Evolutionary conservation across 1,140 invertebrate genomes (phyloP).

Genomic region (Brachionus asplanchnoidis): DNA sequence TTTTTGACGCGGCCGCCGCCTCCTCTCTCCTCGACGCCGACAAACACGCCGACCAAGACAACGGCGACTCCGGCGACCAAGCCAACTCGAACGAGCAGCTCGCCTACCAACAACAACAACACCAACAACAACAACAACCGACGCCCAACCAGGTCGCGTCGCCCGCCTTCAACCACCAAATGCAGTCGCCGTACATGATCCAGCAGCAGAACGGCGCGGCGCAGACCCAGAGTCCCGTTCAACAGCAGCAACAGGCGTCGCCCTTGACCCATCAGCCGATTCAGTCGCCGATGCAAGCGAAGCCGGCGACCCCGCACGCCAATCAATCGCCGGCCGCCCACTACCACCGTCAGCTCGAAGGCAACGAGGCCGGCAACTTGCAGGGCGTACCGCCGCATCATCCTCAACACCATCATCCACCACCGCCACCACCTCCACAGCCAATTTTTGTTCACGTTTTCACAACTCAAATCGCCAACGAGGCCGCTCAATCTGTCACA

Average conservation of each 20-base stretch:
- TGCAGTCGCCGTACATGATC: neutral
- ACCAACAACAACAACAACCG: neutral
- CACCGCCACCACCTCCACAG: conserved; percentile 67
- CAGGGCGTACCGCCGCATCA: neutral
- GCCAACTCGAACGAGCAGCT: neutral
- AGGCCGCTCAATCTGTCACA: conserved; percentile 83
- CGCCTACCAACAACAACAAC: neutral
- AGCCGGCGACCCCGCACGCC: neutral
- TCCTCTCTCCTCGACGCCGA: neutral
- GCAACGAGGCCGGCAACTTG: neutral
- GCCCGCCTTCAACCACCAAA: neutral
- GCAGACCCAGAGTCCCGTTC: neutral
- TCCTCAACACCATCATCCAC: neutral
- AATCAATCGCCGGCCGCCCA: neutral
- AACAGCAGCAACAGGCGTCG: neutral
- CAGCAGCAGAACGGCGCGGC: neutral
- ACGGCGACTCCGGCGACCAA: neutral
- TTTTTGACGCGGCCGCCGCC: neutral
- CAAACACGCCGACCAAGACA: neutral
- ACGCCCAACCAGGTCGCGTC: neutral
- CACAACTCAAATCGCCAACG: conserved; percentile 84
- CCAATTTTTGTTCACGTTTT: conserved; percentile 78
- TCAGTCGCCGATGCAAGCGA: neutral
- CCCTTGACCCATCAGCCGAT: neutral
- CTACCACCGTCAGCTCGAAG: neutral